phyloP scores from a whole-genome alignment of 1,140 invertebrate species.

The Hylyphantes graminicola region DNA sequence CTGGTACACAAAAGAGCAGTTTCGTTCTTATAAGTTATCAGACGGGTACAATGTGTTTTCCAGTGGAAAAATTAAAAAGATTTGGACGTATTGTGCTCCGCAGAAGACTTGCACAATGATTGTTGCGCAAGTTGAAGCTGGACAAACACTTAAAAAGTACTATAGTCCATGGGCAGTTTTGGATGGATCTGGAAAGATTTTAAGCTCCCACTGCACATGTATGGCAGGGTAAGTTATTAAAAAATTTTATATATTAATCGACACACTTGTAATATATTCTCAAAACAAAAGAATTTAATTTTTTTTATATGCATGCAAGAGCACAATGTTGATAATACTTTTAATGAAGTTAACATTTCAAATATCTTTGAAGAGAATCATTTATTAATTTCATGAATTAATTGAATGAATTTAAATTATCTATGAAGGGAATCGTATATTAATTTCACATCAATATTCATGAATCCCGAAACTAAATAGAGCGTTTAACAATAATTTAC shows the following conservation, averaged over 20 bases:
- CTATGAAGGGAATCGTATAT: too few relatives aligned
- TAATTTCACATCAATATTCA: too few relatives aligned
- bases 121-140: not conserved
- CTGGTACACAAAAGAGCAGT: not conserved
- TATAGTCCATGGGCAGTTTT: not conserved
- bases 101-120: not conserved
- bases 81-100: not conserved
- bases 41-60: not conserved
- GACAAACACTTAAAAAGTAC: not conserved
- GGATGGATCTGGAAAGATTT: not conserved
- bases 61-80: slow-evolving; percentile 4
- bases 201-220: not conserved
- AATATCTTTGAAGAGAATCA: too few relatives aligned
- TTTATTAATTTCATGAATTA: too few relatives aligned
- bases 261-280: not conserved
- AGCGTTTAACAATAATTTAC: too few relatives aligned
- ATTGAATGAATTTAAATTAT: too few relatives aligned
- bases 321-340: too few relatives aligned
- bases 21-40: not conserved
- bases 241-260: not conserved
- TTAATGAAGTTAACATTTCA: too few relatives aligned
- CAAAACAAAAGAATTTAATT: too few relatives aligned
- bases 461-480: too few relatives aligned
- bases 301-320: too few relatives aligned
- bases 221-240: not conserved